Base-by-base conservation (phyloP, 2,888 invertebrate genomes). In the Ctena decussata region DNA sequence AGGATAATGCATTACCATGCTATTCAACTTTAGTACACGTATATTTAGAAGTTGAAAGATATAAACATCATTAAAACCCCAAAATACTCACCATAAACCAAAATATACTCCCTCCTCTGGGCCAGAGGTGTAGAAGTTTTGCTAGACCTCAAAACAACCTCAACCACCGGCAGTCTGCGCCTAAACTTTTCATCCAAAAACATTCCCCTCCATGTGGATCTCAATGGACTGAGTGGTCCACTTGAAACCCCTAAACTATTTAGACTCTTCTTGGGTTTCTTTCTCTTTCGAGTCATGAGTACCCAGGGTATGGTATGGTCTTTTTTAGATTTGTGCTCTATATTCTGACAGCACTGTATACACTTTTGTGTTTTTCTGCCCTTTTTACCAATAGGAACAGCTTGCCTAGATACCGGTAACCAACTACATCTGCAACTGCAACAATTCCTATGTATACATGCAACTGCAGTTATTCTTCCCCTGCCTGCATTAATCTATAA, bases 21-120 rank as follows among this genome's bases (percentile, higher is more conserved):
- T n/a, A n/a, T n/a, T n/a, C n/a, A n/a, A n/a, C n/a, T n/a, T n/a
- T n/a, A n/a, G n/a, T n/a, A n/a, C n/a, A n/a, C n/a, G n/a, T n/a
- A n/a, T n/a, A n/a, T n/a, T n/a, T n/a, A n/a, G n/a, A n/a, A n/a
- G n/a, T n/a, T n/a, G n/a, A n/a, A n/a, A n/a, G n/a, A n/a, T n/a
- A n/a, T n/a, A n/a, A n/a, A 41, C 41, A 6, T 6, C 41, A 41
- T 49, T 21, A 21, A 21, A 5, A n/a, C 49, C n/a, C 21, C 3
- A n/a, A 71, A 39, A 27, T 8, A 37, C 72, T 79, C 60, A 60
- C 75, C 75, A 39, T 79, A 46, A n/a, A 72, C 77, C 8, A 87
- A 65, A 11, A 80, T 37, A 80, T 87, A 87, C 30, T 87, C 79
- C 70, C 84, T 87, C 11, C 86, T 74, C 44, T 78, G 71, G 8